Conservation (phyloP, 1,140 invertebrate genomes). For the Platyscapa corneri region DNA sequence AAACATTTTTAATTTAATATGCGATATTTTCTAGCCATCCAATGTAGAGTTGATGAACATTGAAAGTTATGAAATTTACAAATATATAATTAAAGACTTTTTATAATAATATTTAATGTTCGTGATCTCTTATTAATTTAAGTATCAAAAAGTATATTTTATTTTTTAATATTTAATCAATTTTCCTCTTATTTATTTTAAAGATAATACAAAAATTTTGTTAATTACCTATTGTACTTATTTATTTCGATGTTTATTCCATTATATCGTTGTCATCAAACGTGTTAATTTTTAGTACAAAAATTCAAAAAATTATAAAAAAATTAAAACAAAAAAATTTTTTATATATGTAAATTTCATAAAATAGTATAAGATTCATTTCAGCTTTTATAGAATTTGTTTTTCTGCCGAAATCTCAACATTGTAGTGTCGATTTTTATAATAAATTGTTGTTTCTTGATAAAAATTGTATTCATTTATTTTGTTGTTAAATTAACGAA, state of each 20-base stretch:
- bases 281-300: not conserved
- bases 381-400: slow-evolving; percentile 5
- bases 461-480: not conserved
- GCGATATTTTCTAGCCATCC: not conserved
- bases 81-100: not conserved
- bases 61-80: not conserved
- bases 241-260: not conserved
- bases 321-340: not conserved
- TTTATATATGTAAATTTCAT: not conserved
- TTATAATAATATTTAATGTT: not conserved
- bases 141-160: not conserved
- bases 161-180: not conserved
- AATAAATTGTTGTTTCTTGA: slow-evolving; percentile 27
- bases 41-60: not conserved
- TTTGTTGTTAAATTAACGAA: no score
- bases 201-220: not conserved
- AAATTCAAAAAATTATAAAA: not conserved
- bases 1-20: not conserved
- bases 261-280: not conserved
- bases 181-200: not conserved
- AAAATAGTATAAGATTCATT: not conserved
- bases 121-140: not conserved
- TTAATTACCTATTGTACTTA: not conserved
- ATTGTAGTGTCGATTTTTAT: slow-evolving; percentile 26
- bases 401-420: not conserved